Conservation (phyloP, 30 jellyfish, hydroid and myxozoan species). For the Mastigias papua region DNA sequence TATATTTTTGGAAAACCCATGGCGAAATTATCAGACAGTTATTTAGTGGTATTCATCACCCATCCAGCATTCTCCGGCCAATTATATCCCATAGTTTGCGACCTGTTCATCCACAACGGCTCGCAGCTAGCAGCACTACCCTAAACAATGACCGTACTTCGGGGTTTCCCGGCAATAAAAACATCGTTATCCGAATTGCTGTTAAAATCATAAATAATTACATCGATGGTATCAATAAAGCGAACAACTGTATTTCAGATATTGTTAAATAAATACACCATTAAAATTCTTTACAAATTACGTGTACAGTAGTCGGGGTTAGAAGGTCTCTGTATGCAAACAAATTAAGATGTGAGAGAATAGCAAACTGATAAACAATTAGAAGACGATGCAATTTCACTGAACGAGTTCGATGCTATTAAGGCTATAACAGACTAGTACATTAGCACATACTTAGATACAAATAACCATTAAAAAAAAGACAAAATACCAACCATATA, state of each 20-base stretch:
- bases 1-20: not conserved
- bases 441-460: too few relatives aligned
- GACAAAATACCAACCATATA: not conserved
- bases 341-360: too few relatives aligned
- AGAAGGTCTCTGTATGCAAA: too few relatives aligned
- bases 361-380: too few relatives aligned
- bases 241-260: not conserved
- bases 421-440: too few relatives aligned
- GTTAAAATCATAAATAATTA: not conserved
- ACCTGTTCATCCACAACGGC: slow-evolving; percentile 3
- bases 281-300: not conserved
- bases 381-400: too few relatives aligned
- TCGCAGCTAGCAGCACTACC: not conserved
- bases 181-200: not conserved
- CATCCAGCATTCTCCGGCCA: slow-evolving; percentile 11
- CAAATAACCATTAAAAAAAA: not conserved
- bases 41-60: not conserved
- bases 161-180: slow-evolving; percentile 6
- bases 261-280: not conserved
- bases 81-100: not conserved
- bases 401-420: too few relatives aligned
- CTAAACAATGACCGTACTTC: not conserved
- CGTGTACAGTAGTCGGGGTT: too few relatives aligned
- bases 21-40: not conserved
- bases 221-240: not conserved